Evolutionary conservation across 2,888 invertebrate species (phyloP).

Genomic region (Torymus aiolomorphi): DNA sequence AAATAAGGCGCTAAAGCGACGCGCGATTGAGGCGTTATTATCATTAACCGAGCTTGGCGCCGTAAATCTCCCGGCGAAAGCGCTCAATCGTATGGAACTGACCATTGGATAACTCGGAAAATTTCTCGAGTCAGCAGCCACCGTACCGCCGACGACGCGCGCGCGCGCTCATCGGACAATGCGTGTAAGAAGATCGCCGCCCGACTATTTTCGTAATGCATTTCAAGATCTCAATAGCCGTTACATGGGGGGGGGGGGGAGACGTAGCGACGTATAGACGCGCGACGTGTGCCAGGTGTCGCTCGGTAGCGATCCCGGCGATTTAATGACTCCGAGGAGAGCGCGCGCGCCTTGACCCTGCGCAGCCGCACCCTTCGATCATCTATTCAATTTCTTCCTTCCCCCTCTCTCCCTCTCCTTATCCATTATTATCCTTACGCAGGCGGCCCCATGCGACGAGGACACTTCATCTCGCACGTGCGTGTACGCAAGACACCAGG

Average conservation of each 20-base stretch:
- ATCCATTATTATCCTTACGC: neutral
- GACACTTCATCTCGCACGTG: conserved; percentile 36
- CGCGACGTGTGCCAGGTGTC: conserved; percentile 52
- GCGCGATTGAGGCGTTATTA: neutral
- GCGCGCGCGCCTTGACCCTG: conserved; percentile 38
- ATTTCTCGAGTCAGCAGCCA: conserved; percentile 37
- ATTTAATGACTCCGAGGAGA: conserved; percentile 47
- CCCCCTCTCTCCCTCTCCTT: neutral
- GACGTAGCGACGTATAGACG: neutral
- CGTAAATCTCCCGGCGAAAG: conserved; percentile 36
- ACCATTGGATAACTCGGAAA: conserved; percentile 19
- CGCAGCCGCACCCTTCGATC: conserved; percentile 30
- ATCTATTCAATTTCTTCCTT: neutral
- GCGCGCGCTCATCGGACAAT: neutral
- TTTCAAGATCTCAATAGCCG: conserved; percentile 34
- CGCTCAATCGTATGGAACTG: conserved; percentile 4
- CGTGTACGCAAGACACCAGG: conserved; percentile 28
- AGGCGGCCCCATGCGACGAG: conserved; percentile 7
- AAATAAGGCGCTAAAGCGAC: conserved; percentile 15
- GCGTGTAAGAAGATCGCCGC: conserved; percentile 2
- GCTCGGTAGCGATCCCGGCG: conserved; percentile 8
- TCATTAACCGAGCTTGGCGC: conserved; percentile 7
- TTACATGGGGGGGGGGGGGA: neutral
- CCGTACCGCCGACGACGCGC: neutral
- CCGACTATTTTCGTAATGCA: conserved; percentile 22